Base-by-base conservation (phyloP, 2,888 invertebrate species). In the Chymomyza procnemis region DNA sequence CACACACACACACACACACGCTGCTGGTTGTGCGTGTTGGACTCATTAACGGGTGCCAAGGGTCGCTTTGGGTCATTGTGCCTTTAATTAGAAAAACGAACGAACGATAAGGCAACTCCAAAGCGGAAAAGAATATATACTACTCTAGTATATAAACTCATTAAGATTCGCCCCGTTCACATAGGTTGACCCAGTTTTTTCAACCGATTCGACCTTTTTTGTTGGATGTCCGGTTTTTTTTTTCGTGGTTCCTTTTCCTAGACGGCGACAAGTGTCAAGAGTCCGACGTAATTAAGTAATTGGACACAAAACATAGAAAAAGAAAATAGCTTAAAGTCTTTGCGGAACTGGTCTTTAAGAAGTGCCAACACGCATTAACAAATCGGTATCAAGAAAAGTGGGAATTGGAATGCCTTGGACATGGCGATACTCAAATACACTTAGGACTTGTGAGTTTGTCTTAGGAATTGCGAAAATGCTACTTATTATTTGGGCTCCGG, bases 71-170 rank as follows among this genome's bases (percentile, higher is more conserved):
- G 82, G 83, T 84, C 84, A 83, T 80, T 85, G 84, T 85, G 84
- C 84, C 85, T 85, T 84, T 84, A 84, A 84, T 84, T 87, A 85
- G 70, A 77, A 79, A 83, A 66, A 30, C 57, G 59, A 56, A 50
- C 58, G 22, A 61, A n/a, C n/a, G n/a, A n/a, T n/a, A n/a, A 58
- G 64, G 58, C 63, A 30, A 58, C 61, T 60, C 65, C 50, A 69
- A 73, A 61, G 34, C 48, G 58, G 57, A 64, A 69, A 52, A 52
- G 34, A 12, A 41, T 41, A 41, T 41, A 41, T 41, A 34, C 34
- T 41, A 6, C 26, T 41, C 34, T 41, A 41, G 34, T 41, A 58
- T 26, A 74, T 71, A 76, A 84, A 85, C 87, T 87, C 84, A 84
- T 84, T 84, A 87, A 85, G 84, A 87, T 80, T 66, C 26, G 63